phyloP scores from a whole-genome alignment of 2,113 vertebrate species.

The Dolichallabes microphthalmus region DNA sequence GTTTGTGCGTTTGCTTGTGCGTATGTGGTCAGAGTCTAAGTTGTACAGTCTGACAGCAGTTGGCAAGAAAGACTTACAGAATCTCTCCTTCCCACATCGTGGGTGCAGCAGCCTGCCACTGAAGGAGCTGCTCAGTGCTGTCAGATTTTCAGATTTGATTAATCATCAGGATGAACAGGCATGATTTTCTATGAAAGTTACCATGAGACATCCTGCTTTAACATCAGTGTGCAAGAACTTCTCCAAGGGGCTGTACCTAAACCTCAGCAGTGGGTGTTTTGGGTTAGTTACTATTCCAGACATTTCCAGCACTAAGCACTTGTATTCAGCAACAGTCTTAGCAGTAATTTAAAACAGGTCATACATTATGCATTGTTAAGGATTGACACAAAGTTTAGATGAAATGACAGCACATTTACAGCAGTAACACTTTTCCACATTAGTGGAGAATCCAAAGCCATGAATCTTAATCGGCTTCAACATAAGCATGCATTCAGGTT shows the following conservation, averaged over 20 bases:
- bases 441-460: not conserved
- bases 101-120: no score
- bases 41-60: no score
- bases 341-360: not conserved
- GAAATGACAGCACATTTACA: not conserved
- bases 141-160: slow-evolving; percentile 7
- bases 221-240: not conserved
- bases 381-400: not conserved
- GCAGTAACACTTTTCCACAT: not conserved
- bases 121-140: no score
- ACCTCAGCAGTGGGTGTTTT: slow-evolving; percentile 17
- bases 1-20: no score
- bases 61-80: no score
- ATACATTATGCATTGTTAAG: not conserved
- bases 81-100: no score
- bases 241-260: slow-evolving; percentile 23
- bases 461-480: not conserved
- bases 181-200: slow-evolving; percentile 8
- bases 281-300: slow-evolving; percentile 6
- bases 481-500: not conserved
- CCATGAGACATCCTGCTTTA: not conserved
- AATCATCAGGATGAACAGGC: not conserved
- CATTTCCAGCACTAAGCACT: not conserved
- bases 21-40: no score
- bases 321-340: not conserved